These are phyloP conservation scores for Phalloptychus januarius DNA, from an alignment of 2,797 vertebrate species.

Conservation along the genomic window DNA sequence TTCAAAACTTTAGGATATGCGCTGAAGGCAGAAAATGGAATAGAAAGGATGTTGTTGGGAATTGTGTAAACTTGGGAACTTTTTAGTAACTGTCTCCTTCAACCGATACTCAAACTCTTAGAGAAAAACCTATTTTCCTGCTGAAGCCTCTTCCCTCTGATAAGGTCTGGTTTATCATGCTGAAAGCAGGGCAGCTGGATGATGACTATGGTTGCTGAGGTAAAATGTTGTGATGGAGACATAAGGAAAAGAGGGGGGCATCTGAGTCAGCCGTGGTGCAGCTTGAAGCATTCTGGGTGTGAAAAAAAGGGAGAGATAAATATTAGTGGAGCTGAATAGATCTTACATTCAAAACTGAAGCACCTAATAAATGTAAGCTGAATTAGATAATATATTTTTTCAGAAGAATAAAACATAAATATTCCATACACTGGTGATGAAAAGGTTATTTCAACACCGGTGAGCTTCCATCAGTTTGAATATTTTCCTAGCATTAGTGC, in stretches of 20 bases:
- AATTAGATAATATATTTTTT: not conserved
- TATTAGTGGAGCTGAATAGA: not conserved
- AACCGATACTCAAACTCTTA: conserved; percentile 22
- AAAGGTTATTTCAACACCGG: not conserved
- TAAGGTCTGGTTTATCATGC: conserved; percentile 34
- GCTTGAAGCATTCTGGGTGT: not conserved
- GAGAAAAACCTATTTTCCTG: conserved; percentile 31
- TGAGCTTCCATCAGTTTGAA: not conserved
- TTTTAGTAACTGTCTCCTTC: conserved; percentile 31
- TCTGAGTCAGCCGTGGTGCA: conserved; percentile 12
- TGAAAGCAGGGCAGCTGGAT: conserved; percentile 38
- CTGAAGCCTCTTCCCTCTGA: conserved; percentile 35
- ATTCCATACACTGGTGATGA: not conserved
- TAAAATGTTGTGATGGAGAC: conserved; percentile 44
- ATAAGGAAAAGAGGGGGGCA: conserved; percentile 31
- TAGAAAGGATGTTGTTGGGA: conserved; percentile 52
- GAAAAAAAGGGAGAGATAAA: conserved; percentile 5
- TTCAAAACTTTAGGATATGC: conserved; percentile 44
- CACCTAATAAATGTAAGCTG: not conserved
- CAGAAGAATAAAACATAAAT: not conserved
- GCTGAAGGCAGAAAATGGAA: conserved; percentile 61
- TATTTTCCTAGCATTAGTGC: not conserved
- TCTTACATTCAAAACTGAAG: not conserved
- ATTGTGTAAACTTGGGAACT: conserved; percentile 37
- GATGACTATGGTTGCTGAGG: conserved; percentile 27